phyloP scores from a whole-genome alignment of 1,140 invertebrate species.

The Bursaphelenchus mucronatus region DNA sequence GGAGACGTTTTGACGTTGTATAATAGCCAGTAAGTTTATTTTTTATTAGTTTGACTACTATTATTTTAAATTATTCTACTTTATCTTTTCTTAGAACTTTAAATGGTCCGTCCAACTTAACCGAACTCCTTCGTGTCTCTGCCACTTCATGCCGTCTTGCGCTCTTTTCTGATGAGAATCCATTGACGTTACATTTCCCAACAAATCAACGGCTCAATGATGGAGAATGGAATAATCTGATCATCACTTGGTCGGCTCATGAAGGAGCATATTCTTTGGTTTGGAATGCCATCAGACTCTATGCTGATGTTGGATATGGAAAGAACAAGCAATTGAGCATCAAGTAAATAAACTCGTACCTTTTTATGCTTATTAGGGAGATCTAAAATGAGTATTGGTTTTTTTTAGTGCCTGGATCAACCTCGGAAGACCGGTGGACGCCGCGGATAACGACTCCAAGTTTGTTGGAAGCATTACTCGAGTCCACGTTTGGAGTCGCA shows the following conservation, averaged over 20 bases:
- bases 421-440: slow-evolving; percentile 70
- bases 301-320: slow-evolving; percentile 62
- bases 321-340: slow-evolving; percentile 71
- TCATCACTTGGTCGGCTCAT: slow-evolving; percentile 81
- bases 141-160: slow-evolving; percentile 82
- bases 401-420: slow-evolving; percentile 78
- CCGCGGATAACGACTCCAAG: slow-evolving; percentile 26
- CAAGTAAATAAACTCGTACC: slow-evolving; percentile 69
- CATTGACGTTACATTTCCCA: slow-evolving; percentile 82
- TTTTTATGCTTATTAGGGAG: slow-evolving; percentile 5
- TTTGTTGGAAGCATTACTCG: slow-evolving; percentile 92
- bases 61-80: neutral
- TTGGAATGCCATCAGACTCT: slow-evolving; percentile 57
- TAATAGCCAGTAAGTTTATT: slow-evolving; percentile 51
- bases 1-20: slow-evolving; percentile 91
- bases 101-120: slow-evolving; percentile 73
- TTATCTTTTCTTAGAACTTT: slow-evolving; percentile 65
- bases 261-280: slow-evolving; percentile 66
- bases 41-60: slow-evolving; percentile 9
- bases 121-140: slow-evolving; percentile 79
- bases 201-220: slow-evolving; percentile 79
- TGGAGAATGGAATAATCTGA: slow-evolving; percentile 92
- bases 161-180: slow-evolving; percentile 75
- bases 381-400: neutral
- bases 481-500: slow-evolving; percentile 85